These are phyloP conservation scores for Drosophila mauritiana DNA, from an alignment of 1,140 invertebrate genomes.

Conservation along the genomic window DNA sequence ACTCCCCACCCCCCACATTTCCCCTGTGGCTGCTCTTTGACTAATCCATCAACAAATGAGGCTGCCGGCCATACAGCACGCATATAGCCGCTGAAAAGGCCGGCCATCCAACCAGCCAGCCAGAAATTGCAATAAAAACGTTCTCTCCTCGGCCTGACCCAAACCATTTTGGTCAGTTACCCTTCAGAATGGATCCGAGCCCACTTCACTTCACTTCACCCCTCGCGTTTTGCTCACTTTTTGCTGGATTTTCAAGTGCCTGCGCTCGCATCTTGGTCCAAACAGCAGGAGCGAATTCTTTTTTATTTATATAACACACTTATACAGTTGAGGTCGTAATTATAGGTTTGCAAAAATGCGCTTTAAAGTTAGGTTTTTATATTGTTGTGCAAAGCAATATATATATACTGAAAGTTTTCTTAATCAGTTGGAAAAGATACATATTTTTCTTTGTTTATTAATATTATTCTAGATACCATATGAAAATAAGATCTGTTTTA, in stretches of 20 bases:
- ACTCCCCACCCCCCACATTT: not conserved
- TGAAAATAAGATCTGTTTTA: too few species aligned
- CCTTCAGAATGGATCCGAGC: constrained; percentile 3
- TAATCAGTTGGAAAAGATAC: not conserved
- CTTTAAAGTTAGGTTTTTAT: not conserved
- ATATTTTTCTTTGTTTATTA: too few species aligned
- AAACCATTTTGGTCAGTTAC: constrained; percentile 45
- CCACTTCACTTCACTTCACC: constrained; percentile 3
- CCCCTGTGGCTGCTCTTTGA: constrained; percentile 69
- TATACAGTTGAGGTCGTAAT: constrained; percentile 2
- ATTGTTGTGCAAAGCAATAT: not conserved
- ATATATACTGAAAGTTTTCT: not conserved
- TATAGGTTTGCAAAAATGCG: not conserved
- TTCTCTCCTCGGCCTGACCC: constrained; percentile 32
- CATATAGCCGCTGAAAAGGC: constrained; percentile 19
- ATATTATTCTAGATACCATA: too few species aligned
- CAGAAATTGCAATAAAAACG: constrained; percentile 70
- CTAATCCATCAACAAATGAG: constrained; percentile 82
- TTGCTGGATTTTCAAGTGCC: constrained; percentile 66
- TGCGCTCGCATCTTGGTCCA: constrained; percentile 42
- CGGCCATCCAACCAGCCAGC: not conserved
- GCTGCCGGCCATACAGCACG: constrained; percentile 59
- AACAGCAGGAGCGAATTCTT: constrained; percentile 17
- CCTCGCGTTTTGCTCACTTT: constrained; percentile 29
- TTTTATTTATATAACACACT: constrained; percentile 53